A percentile compares a stretch with the other conserved stretches of the same genome.
These are phyloP conservation scores for Aelia acuminata DNA, from an alignment of 2,888 invertebrate species.

Conservation along the genomic window DNA sequence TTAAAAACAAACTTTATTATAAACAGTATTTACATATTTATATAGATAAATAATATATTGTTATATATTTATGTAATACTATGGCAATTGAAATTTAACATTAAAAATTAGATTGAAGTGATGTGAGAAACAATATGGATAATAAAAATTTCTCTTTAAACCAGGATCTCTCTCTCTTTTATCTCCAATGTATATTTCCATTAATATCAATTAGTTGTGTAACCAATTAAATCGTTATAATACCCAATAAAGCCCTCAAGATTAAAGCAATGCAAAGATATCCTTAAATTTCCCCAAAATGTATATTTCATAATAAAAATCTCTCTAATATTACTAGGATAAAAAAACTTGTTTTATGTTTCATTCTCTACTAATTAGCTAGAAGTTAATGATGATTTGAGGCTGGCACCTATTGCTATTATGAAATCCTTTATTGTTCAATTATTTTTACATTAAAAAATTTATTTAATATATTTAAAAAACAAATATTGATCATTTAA, in stretches of 20 bases:
- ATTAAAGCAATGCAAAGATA: background rate
- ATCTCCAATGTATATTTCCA: background rate
- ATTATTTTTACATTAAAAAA: too few relatives aligned
- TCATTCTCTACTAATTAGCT: background rate
- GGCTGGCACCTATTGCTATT: too few relatives aligned
- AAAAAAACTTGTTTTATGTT: background rate
- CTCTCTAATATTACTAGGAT: background rate
- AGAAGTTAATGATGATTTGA: background rate
- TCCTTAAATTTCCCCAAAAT: background rate
- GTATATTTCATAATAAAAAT: background rate
- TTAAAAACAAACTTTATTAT: too few relatives aligned
- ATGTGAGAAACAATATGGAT: background rate
- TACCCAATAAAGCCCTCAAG: background rate
- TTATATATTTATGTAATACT: background rate
- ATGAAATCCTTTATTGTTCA: too few relatives aligned
- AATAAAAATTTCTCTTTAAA: background rate
- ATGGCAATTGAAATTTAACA: background rate
- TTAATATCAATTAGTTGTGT: background rate
- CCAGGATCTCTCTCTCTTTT: background rate
- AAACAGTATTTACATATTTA: too few relatives aligned
- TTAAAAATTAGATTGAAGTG: background rate
- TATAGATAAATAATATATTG: background rate
- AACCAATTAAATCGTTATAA: background rate
- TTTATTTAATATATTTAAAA: too few relatives aligned
- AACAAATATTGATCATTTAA: too few relatives aligned